Evolutionary conservation across 2,888 invertebrate genomes (phyloP), one percentile per base, ranked within the genome.

Genomic region (Agrilus cyanescens): DNA sequence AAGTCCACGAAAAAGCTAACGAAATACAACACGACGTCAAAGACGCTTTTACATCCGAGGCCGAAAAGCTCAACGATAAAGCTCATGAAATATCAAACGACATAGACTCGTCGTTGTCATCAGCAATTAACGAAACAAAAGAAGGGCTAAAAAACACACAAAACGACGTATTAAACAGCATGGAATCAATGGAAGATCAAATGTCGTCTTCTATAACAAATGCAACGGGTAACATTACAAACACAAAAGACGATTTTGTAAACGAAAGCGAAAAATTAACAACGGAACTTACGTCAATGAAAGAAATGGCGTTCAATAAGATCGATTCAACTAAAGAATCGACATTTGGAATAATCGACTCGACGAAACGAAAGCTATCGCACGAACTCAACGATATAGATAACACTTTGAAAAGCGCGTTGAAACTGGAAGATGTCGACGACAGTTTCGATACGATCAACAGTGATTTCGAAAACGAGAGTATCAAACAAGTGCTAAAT

Each of bases 1-100:
- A 53, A 43, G 50, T 51, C 4, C 46, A 55, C 13, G 61, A 61
- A 37, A 47, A 49, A 34, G 56, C 56, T 6, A 60, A 61, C 2
- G 62, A 63, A 55, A 52, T 54, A 2, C 62, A 54, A 18, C 43
- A 32, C 32, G 37, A 42, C 14, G 41, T 34, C 2, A 42, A 41
- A 32, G 45, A 51, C 5, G 18, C 12, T 14, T 37, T 20, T 12
- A 18, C 15, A 8, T 6, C 12, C 12, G 18, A 8, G 15, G 18
- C 15, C 18, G 18, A 37, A 18, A 16, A 16, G 15, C 15, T 12
- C 8, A 16, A 4, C 18, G 18, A 16, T 12, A 37, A 16, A 58
- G 35, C 52, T 53, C 38, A 50, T 52, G 7, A 54, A 54, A 43
- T 53, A 56, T 18, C 8, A 2, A 25, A 25, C 25, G 10, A 25